These are phyloP conservation scores for Phylloscopus trochilus DNA, from an alignment of 2,113 vertebrate genomes.

Conservation along the genomic window DNA sequence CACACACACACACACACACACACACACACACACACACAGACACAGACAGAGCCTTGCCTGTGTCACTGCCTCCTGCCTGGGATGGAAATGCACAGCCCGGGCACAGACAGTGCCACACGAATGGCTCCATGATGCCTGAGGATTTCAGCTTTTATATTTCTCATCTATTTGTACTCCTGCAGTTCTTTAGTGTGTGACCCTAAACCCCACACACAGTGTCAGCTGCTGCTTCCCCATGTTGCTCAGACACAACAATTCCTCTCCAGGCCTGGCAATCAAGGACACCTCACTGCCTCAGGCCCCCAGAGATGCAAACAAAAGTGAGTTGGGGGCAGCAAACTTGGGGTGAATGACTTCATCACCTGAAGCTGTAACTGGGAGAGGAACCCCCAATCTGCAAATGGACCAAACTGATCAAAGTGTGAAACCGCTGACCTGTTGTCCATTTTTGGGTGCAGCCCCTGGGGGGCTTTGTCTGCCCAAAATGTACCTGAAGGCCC, in stretches of 20 bases:
- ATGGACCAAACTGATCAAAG: not conserved
- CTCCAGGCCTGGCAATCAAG: not conserved
- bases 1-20: not conserved
- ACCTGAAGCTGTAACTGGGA: not conserved
- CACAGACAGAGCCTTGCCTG: not conserved
- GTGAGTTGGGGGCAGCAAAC: not conserved
- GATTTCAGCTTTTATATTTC: fast-evolving
- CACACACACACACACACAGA: not conserved
- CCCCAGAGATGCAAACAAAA: not conserved
- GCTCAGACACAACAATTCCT: not conserved
- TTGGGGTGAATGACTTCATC: not conserved
- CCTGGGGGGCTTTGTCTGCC: not conserved
- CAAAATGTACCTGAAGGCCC: not conserved
- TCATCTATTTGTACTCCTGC: fast-evolving
- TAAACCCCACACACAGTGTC: fast-evolving
- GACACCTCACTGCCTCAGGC: not conserved
- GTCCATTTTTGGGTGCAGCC: not conserved
- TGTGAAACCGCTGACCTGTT: fast-evolving
- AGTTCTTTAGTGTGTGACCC: fast-evolving
- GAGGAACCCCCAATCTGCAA: not conserved
- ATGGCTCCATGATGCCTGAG: not conserved
- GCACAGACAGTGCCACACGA: not conserved
- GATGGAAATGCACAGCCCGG: not conserved
- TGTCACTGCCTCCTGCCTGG: not conserved
- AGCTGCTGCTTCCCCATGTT: not conserved